These are phyloP conservation scores for Labeo rohita DNA, from an alignment of 2,113 vertebrate genomes.

Conservation along the genomic window DNA sequence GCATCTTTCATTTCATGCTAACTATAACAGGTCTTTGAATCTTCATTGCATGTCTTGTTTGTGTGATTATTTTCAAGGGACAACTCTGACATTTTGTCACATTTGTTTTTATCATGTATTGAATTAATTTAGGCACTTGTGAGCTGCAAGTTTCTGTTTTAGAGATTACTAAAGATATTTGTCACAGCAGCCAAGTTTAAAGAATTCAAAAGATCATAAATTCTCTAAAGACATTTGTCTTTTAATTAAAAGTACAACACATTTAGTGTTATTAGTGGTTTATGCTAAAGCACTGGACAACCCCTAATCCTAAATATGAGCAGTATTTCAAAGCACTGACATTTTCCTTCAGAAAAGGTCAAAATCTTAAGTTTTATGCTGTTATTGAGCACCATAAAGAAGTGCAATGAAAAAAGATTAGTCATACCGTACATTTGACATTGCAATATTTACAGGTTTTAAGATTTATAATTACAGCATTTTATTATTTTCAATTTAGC, in stretches of 20 bases:
- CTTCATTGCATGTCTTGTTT: neutral
- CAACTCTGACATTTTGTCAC: neutral
- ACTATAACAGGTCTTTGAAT: neutral
- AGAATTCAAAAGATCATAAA: no score
- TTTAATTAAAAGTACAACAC: no score
- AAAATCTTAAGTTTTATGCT: neutral
- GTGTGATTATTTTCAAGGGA: neutral
- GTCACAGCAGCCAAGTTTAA: no score
- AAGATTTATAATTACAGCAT: no score
- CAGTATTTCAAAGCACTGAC: no score
- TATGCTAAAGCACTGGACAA: neutral
- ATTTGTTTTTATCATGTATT: neutral
- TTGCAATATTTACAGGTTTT: neutral
- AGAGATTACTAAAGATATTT: no score
- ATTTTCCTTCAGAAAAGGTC: no score
- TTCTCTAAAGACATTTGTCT: no score
- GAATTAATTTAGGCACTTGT: neutral
- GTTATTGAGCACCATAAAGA: neutral
- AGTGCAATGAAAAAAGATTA: no score
- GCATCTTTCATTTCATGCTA: no score
- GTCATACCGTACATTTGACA: neutral
- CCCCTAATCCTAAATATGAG: neutral
- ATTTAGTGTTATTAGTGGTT: neutral
- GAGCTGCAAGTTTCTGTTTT: neutral
- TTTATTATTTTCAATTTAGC: neutral